A percentile compares a stretch with the other conserved stretches of the same genome.
Conservation (phyloP, 2,113 vertebrate genomes). For the Prietella phreatophila region DNA sequence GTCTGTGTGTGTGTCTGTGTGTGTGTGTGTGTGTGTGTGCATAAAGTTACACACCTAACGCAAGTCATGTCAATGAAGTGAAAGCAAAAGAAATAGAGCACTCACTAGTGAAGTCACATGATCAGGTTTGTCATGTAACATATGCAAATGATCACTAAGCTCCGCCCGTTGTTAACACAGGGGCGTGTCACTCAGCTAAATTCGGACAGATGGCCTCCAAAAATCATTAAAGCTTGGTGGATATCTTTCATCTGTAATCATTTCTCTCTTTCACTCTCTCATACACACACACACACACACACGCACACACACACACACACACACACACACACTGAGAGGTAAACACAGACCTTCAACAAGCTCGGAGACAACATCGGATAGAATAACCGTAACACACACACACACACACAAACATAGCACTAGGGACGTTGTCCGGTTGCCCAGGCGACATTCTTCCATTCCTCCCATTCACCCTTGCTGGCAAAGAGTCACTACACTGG, state of each 20-base stretch:
- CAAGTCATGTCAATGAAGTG: too few relatives aligned
- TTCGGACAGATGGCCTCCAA: neutral
- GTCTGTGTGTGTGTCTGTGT: too few relatives aligned
- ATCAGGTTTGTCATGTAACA: neutral
- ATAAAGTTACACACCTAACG: neutral
- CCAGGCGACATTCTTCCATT: constrained; percentile 37
- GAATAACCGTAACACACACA: constrained; percentile 7
- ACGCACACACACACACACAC: constrained; percentile 27
- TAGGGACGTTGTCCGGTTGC: constrained; percentile 43
- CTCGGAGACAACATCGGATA: constrained; percentile 9
- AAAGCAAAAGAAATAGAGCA: neutral
- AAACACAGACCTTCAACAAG: constrained; percentile 22
- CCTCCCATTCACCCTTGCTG: constrained; percentile 27
- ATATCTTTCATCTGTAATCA: neutral
- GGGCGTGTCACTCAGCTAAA: neutral
- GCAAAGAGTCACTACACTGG: constrained; percentile 40
- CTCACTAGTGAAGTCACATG: neutral
- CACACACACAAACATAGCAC: constrained; percentile 12
- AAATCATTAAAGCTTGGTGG: neutral
- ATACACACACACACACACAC: constrained; percentile 27
- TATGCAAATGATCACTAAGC: neutral
- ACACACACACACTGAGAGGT: constrained; percentile 1
- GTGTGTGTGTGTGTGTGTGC: too few relatives aligned
- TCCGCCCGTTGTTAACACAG: neutral
- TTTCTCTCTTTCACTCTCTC: neutral